Evolutionary conservation across 2,888 invertebrate species (phyloP), one percentile per base, ranked within the genome.

Genomic region (Drosophila paramelanica): DNA sequence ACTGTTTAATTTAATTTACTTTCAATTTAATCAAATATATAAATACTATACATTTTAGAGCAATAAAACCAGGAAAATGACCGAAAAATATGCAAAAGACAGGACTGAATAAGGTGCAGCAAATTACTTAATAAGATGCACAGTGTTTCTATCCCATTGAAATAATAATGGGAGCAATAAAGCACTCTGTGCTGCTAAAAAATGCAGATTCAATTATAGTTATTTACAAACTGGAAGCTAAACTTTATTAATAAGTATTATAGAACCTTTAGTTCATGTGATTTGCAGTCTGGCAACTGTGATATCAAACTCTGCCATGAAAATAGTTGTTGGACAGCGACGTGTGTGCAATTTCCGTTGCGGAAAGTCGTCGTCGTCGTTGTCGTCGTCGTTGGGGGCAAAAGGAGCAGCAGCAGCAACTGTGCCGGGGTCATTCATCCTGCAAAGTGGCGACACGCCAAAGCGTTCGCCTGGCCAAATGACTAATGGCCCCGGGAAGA

Each of bases 391-490:
- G 52, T 14, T 23, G 23, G 23, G 23, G 41, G 49, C 38, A 39
- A 10, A 23, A 23, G 10, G 23, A 17, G 20, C 6, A 42, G 31
- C 45, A 10, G 36, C 46, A 55, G 31, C 61, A 58, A 67, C 68
- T 82, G 49, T 67, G 62, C 67, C 59, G 87, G 76, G 86, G 89
- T 87, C 89, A 86, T 88, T 87, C 89, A 86, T 87, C 84, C 87
- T 84, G 82, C 73, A 74, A 84, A 86, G 87, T 89, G 88, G 81
- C 80, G 84, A 88, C 89, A 86, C 79, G 86, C 85, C 85, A 85
- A 84, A 88, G 79, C 75, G 77, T 43, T 83, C 45, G 61, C 67
- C 73, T 41, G 42, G 61, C 70, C 61, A 85, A 82, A 81, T 82
- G 79, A 88, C 88, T 79, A 88, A 88, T 85, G 79, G 83, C 53